Percentiles rank a stretch among this genome's conserved stretches.
Evolutionary conservation across 2,113 vertebrate genomes (phyloP).

Genomic region (Coreoperca whiteheadi): DNA sequence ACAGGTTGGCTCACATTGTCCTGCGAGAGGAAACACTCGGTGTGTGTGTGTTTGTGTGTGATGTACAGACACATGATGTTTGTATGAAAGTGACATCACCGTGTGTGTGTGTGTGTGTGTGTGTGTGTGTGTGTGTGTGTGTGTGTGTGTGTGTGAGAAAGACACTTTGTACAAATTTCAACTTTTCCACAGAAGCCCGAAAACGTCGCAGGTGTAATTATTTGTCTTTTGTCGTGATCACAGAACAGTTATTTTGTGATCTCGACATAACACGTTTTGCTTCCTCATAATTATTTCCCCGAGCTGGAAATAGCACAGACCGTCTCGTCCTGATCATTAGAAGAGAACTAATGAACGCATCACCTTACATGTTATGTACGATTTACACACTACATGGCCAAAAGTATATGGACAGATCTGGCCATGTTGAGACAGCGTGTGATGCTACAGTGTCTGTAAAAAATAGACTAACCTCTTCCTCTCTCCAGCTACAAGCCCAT

Average conservation of each 20-base stretch:
- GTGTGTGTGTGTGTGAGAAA: too few species aligned
- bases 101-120: neutral
- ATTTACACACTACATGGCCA: too few species aligned
- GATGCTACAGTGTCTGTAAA: too few species aligned
- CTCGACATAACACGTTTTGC: neutral
- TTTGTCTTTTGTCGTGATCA: neutral
- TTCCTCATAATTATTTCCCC: slow-evolving; percentile 20
- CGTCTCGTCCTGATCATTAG: neutral
- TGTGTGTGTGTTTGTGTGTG: slow-evolving; percentile 2
- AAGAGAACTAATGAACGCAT: neutral
- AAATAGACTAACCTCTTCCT: too few species aligned
- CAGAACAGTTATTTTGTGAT: slow-evolving; percentile 3
- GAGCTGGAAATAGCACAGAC: neutral
- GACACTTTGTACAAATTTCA: slow-evolving; percentile 2
- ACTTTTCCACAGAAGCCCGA: neutral
- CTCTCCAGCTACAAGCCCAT: neutral
- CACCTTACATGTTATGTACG: too few species aligned
- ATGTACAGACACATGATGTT: neutral
- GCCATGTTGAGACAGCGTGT: too few species aligned
- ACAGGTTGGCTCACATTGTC: slow-evolving; percentile 52
- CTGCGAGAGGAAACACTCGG: neutral
- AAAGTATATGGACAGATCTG: too few species aligned
- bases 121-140: neutral
- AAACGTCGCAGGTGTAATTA: neutral
- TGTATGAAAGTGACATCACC: neutral